phyloP scores from a whole-genome alignment of 2,113 vertebrate species.

The Porphyrio hochstetteri region DNA sequence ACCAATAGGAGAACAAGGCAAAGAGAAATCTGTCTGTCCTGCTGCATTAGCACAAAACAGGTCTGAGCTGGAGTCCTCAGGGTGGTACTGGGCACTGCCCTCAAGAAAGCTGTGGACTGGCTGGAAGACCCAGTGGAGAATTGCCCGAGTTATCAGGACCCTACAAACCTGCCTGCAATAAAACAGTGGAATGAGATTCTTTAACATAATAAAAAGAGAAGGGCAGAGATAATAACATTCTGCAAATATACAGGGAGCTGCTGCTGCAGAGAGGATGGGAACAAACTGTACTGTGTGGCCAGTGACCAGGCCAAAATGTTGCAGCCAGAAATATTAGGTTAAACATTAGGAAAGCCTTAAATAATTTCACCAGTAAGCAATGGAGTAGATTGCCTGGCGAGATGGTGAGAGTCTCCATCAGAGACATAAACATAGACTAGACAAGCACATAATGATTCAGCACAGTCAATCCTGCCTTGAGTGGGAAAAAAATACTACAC shows the following conservation, averaged over 20 bases:
- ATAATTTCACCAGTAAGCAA: neutral
- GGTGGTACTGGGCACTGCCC: too few species aligned
- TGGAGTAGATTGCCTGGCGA: neutral
- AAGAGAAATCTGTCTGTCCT: neutral
- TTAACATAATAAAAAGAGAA: neutral
- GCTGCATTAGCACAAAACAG: neutral
- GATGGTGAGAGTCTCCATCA: neutral
- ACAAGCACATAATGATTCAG: neutral
- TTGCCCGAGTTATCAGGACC: neutral
- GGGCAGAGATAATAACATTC: neutral
- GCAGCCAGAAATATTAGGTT: neutral
- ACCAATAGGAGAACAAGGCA: neutral
- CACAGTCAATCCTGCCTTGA: neutral
- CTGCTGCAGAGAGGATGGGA: neutral
- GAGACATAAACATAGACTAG: neutral
- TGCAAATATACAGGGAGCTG: neutral
- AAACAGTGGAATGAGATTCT: neutral
- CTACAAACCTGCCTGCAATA: neutral
- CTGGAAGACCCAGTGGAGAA: neutral
- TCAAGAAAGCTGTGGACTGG: neutral
- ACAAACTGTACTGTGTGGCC: neutral
- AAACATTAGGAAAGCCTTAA: neutral
- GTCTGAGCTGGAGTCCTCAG: accelerated
- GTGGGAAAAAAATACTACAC: neutral
- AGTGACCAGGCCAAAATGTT: neutral